A percentile compares a stretch with the other conserved stretches of the same genome.
Evolutionary conservation across 2,888 invertebrate genomes (phyloP).

Genomic region (Chelonus formosanus): DNA sequence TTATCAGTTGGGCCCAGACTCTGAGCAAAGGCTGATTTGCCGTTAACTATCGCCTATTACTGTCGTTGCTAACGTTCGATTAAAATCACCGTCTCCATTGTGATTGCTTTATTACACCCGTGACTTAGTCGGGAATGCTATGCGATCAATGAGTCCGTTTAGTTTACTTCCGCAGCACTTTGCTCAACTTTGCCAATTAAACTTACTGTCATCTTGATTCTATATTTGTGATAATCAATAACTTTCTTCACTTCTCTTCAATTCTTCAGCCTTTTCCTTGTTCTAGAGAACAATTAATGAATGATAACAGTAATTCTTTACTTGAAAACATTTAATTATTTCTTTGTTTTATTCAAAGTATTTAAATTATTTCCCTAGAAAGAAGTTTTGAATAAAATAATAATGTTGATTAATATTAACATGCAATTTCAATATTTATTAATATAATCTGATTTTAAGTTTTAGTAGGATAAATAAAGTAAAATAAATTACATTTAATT

Average conservation of each 20-base stretch:
- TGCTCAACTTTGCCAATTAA: slow-evolving; percentile 13
- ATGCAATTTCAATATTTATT: too few species aligned
- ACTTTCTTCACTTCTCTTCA: neutral
- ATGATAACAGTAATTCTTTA: too few species aligned
- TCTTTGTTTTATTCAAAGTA: too few species aligned
- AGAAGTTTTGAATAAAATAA: too few species aligned
- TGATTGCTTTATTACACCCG: slow-evolving; percentile 21
- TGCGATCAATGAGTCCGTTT: neutral
- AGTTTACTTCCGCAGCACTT: slow-evolving; percentile 8
- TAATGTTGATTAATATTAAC: too few species aligned
- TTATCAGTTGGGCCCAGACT: slow-evolving; percentile 56
- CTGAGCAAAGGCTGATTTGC: slow-evolving; percentile 30
- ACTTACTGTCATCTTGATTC: slow-evolving; percentile 3
- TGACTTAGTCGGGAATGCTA: neutral
- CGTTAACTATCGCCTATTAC: slow-evolving; percentile 48
- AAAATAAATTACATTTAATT: too few species aligned
- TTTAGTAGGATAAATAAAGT: too few species aligned
- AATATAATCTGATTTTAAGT: too few species aligned
- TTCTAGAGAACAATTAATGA: too few species aligned
- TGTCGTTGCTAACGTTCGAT: slow-evolving; percentile 50
- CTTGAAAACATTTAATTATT: too few species aligned
- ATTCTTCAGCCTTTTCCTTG: too few species aligned
- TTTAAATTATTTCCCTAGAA: too few species aligned
- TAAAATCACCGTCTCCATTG: slow-evolving; percentile 48
- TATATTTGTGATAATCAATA: slow-evolving; percentile 7